Base-by-base conservation (phyloP, 2,113 vertebrate genomes). In the Sphaerodactylus townsendi region DNA sequence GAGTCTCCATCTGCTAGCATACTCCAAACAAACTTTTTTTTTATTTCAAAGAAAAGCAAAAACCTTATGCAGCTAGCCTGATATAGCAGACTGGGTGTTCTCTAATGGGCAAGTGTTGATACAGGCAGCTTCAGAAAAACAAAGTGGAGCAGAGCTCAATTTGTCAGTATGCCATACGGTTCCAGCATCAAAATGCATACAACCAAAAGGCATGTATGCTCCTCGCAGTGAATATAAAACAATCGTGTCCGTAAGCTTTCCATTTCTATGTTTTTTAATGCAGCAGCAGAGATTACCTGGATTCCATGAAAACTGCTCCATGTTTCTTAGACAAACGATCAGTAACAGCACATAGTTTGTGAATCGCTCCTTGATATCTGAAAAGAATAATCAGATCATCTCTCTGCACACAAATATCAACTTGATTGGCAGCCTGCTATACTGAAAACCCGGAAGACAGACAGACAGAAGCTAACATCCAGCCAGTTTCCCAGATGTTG, bases 241-340 rank as follows among this genome's bases (percentile, higher is more conserved):
- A 69, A 62, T 28, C 4, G 37, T 75, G 70, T 46, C 30, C 6
- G 6, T 28, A 39, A 9, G 33, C 35, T 85, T 44, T 64, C 72
- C 44, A 8, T 69, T 82, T 64, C 77, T 71, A 17, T 23, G 48
- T 64, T 25, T 80, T 6, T 85, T 79, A 84, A n/a, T 78, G 11
- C 84, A 75, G 35, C 33, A 75, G 5, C 15, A 82, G 46, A 85
- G 75, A 71, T 94, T 90, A 99, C 98, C 99, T 96, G 97, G 97
- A 90, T 99, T 99, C 99, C 99, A 99, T 10, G 98, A 98, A 91
- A 99, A 99, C 93, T 99, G 99, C 88, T 99, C 99, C 98, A 99
- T 99, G 90, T 99, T 99, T 95, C 98, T 97, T 89, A 99, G 95
- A 93, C 98, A 99, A n/a, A 99, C 98, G 75, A 99, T 99, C 84